These are phyloP conservation scores for Latrodectus geometricus DNA, from an alignment of 1,140 invertebrate genomes.

Conservation along the genomic window DNA sequence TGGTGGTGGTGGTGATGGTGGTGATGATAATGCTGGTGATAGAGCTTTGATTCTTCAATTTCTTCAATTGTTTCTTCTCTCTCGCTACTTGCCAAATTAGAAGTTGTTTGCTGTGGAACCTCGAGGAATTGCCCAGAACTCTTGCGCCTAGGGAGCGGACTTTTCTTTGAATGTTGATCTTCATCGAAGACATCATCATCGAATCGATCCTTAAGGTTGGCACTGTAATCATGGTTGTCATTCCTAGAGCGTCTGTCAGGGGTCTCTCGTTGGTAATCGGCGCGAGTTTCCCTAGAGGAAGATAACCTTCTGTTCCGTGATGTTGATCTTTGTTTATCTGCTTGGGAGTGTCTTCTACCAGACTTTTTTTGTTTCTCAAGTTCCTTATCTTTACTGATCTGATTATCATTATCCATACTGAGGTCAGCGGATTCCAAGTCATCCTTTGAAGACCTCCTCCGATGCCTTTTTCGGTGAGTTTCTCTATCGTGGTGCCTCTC, in stretches of 20 bases:
- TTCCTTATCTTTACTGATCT: background rate
- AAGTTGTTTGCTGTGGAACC: background rate
- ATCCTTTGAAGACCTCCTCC: constrained; percentile 8
- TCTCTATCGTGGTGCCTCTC: background rate
- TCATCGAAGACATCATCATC: background rate
- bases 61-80: constrained; percentile 5
- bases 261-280: background rate
- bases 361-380: background rate
- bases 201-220: background rate
- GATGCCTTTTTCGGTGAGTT: constrained; percentile 6
- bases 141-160: background rate
- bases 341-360: background rate
- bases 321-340: background rate
- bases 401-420: background rate
- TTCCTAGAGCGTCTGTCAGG: background rate
- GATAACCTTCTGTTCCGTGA: background rate
- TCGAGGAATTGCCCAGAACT: constrained; percentile 37
- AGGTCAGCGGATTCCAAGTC: background rate
- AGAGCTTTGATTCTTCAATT: background rate
- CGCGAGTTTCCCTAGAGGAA: background rate
- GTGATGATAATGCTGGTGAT: constrained; percentile 42
- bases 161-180: background rate
- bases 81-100: background rate
- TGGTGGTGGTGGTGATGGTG: constrained; percentile 53
- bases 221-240: background rate